These are phyloP conservation scores for Pelecanus crispus DNA, from an alignment of 2,113 vertebrate species.

Conservation along the genomic window DNA sequence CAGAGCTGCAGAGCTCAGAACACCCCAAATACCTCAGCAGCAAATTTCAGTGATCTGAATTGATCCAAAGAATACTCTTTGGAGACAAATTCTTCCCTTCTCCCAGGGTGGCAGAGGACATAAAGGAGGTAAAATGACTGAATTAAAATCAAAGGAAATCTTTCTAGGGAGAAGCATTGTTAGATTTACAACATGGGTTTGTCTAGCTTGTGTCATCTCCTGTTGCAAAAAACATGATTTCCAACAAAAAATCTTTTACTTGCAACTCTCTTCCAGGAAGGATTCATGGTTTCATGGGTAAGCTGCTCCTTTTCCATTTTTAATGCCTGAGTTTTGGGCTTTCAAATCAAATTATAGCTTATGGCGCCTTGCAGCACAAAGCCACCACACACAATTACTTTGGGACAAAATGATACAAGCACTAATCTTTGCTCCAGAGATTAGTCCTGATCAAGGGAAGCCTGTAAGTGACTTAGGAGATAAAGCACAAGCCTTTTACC, in stretches of 20 bases:
- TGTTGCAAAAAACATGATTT: background rate
- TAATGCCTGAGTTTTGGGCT: background rate
- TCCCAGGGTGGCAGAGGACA: background rate
- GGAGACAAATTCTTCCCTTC: background rate
- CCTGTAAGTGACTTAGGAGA: conserved; percentile 34
- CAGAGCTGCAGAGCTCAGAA: background rate
- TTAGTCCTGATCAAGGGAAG: conserved; percentile 35
- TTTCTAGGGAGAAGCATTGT: background rate
- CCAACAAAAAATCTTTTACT: background rate
- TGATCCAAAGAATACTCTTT: background rate
- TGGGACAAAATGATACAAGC: conserved; percentile 40
- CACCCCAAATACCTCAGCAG: background rate
- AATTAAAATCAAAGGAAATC: background rate
- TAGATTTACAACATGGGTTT: background rate
- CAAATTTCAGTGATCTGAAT: background rate
- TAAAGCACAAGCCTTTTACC: conserved; percentile 19
- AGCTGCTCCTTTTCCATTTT: background rate
- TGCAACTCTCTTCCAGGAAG: background rate
- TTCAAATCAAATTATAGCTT: background rate
- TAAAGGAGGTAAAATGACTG: background rate
- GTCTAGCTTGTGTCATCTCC: background rate
- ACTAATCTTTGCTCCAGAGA: conserved; percentile 59
- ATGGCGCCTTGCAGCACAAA: background rate
- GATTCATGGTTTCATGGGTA: background rate
- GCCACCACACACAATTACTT: conserved; percentile 5